Conservation (phyloP, 2,113 vertebrate genomes). For the Albula glossodonta region DNA sequence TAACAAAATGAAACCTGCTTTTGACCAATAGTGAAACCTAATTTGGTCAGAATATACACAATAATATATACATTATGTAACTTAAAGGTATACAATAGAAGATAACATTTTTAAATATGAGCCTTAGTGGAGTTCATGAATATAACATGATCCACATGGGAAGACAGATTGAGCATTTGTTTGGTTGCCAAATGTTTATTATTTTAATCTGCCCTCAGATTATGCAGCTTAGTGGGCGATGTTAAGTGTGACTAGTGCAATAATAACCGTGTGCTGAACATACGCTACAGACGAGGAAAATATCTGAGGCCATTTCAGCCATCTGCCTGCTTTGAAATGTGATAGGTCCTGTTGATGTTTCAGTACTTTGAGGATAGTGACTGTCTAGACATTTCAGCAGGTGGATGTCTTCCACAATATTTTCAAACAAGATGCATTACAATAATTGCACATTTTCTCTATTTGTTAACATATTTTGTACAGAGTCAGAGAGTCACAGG, state of each 20-base stretch:
- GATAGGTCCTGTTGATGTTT: conserved; percentile 38
- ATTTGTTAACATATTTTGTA: background rate
- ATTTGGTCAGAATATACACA: conserved; percentile 10
- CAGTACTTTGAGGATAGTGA: conserved; percentile 22
- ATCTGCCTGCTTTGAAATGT: conserved; percentile 51
- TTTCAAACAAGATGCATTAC: background rate
- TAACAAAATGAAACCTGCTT: background rate
- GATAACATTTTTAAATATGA: conserved; percentile 4
- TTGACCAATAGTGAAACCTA: background rate
- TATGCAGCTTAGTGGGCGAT: conserved; percentile 21
- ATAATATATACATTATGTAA: background rate
- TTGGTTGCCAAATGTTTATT: conserved; percentile 43
- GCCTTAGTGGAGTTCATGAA: background rate
- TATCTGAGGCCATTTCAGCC: conserved; percentile 46
- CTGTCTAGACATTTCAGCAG: conserved; percentile 19
- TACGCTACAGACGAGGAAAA: conserved; percentile 39
- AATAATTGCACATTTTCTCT: background rate
- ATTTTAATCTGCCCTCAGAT: conserved; percentile 44
- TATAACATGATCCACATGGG: conserved; percentile 17
- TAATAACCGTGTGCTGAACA: conserved; percentile 38
- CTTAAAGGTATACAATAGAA: conserved; percentile 22
- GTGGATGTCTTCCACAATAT: background rate
- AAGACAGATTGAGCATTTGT: conserved; percentile 42
- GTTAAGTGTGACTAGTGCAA: background rate
- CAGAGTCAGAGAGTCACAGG: background rate